Base-by-base conservation (phyloP, 2,888 invertebrate genomes). In the Limulus polyphemus region DNA sequence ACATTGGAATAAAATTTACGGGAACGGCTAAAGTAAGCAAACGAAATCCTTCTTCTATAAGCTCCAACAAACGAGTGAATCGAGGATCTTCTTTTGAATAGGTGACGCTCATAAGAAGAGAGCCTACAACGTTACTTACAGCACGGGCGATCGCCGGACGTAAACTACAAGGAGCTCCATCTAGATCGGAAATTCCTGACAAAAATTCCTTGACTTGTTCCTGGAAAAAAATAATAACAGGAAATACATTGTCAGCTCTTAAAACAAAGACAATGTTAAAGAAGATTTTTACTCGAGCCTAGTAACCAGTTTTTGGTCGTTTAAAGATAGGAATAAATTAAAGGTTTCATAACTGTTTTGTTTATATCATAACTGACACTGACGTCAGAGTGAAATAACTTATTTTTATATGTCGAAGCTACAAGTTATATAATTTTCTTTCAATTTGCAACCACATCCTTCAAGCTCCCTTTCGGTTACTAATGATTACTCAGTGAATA, bases 31-130 rank as follows among this genome's bases (percentile, higher is more conserved):
- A 84, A 11, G 90, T 89, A 73, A 92, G 91, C 0, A 92, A 80
- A 62, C 83, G 81, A 83, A 93, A 92, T 48, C 93, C 93, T 77
- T 93, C 92, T 73, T 91, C 90, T 72, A 92, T 90, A n/a, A 91
- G 80, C 68, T 81, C 79, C 81, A 89, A 90, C 72, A 91, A 87
- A 61, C 88, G 81, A 59, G 82, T 81, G 77, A 92, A 92, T 59
- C 85, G 82, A 9, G 79, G 78, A 74, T 91, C 90, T 59, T 87
- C 85, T 62, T 84, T 83, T 11, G 63, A 63, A 77, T 91, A 93
- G 54, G 90, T 82, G 7, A 88, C 85, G 49, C 89, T 88, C 92
- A 93, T 92, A 72, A 91, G 83, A 70, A 92, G 83, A 67, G 88
- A 87, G 76, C 92, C 91, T 69, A 93, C 91, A 7, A 93, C 90